Conservation (phyloP, 2,888 invertebrate genomes). For the Dynastes grantii region DNA sequence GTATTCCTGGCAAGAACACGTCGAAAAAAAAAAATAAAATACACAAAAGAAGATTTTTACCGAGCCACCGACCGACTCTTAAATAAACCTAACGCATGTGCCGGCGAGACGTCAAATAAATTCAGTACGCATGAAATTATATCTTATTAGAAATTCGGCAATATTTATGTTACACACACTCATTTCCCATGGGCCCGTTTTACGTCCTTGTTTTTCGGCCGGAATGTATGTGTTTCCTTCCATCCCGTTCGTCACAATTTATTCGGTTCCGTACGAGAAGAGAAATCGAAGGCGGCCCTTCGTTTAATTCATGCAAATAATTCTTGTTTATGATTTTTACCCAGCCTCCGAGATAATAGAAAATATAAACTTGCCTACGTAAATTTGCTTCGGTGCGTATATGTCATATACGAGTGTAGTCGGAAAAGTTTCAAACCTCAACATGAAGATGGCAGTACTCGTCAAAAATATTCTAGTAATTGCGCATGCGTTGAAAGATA, state of each 20-base stretch:
- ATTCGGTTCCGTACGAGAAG: constrained; percentile 54
- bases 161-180: constrained; percentile 57
- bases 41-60: constrained; percentile 42
- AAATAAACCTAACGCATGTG: constrained; percentile 47
- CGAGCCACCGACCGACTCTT: constrained; percentile 28
- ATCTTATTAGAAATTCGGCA: constrained; percentile 55
- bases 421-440: too few species aligned
- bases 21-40: constrained; percentile 21
- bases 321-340: constrained; percentile 59
- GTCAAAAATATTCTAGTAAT: too few species aligned
- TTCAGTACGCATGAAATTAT: constrained; percentile 50
- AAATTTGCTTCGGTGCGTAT: constrained; percentile 1
- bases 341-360: constrained; percentile 40
- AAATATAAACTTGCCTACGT: constrained; percentile 37
- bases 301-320: constrained; percentile 61
- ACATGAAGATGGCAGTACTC: too few species aligned
- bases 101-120: constrained; percentile 51
- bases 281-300: constrained; percentile 58
- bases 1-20: constrained; percentile 23
- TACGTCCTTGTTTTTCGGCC: constrained; percentile 57
- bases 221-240: constrained; percentile 56
- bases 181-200: constrained; percentile 59
- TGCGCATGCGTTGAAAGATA: too few species aligned
- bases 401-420: too few species aligned
- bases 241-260: constrained; percentile 60